Evolutionary conservation across 2,888 invertebrate genomes (phyloP).

Genomic region (Boloria selene): DNA sequence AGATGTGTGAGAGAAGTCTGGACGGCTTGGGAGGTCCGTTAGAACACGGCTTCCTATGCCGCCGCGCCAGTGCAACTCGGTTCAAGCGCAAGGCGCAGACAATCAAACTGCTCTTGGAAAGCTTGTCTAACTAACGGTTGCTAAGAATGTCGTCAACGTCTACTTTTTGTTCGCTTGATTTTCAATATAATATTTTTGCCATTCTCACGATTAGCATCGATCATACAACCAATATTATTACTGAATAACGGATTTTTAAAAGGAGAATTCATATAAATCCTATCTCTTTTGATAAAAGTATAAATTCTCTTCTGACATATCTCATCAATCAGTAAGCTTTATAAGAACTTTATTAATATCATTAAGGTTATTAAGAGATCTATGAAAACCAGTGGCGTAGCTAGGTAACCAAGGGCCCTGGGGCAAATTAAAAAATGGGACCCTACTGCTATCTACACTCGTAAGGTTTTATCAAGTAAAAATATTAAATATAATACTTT

Average conservation of each 20-base stretch:
- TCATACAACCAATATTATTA: slow-evolving; percentile 49
- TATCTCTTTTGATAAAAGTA: slow-evolving; percentile 11
- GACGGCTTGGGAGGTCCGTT: slow-evolving; percentile 53
- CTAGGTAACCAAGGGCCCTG: too few relatives aligned
- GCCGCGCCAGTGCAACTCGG: slow-evolving; percentile 7
- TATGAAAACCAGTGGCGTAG: too few relatives aligned
- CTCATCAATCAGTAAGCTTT: slow-evolving; percentile 6
- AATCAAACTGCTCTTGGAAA: slow-evolving; percentile 44
- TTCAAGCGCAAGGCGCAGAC: slow-evolving; percentile 24
- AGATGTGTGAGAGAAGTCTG: slow-evolving; percentile 33
- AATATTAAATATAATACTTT: too few relatives aligned
- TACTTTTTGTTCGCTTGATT: slow-evolving; percentile 67
- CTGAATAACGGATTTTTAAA: slow-evolving; percentile 13
- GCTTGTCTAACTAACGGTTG: slow-evolving; percentile 72
- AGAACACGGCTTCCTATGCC: slow-evolving; percentile 37
- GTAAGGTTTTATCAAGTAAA: too few relatives aligned
- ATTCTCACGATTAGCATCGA: slow-evolving; percentile 54
- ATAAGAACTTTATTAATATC: slow-evolving; percentile 33
- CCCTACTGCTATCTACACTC: too few relatives aligned
- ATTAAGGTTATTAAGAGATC: background rate
- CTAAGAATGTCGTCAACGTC: slow-evolving; percentile 72
- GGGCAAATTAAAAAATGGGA: too few relatives aligned
- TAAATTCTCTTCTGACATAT: slow-evolving; percentile 6
- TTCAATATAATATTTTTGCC: slow-evolving; percentile 55
- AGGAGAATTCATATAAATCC: background rate